Evolutionary conservation across 2,797 vertebrate genomes (phyloP), one percentile per base, ranked within the genome.

Genomic region (Okamejei kenojei): DNA sequence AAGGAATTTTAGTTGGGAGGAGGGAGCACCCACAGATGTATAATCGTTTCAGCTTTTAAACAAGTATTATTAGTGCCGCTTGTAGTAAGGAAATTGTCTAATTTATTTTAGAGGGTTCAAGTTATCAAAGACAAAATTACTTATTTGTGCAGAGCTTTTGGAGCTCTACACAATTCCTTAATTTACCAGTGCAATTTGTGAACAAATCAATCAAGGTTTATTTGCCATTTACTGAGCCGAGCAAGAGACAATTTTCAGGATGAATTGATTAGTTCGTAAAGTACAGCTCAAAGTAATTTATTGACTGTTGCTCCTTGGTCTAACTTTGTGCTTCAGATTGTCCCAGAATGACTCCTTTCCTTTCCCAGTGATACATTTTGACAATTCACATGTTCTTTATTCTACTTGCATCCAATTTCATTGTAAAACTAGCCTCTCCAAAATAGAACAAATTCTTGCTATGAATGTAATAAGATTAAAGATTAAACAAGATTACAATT

Each of bases 201-300:
- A 45, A n/a, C 38, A 7, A 76, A 76, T 92, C 90, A 74, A 54
- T 91, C 71, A 63, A 74, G 71, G 23, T 76, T 54, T 45, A 76
- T 29, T 29, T 45, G 71, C n/a, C 73, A 76, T 54, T 58, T 92
- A 76, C 38, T 73, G 38, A 54, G 90, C 23, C 74, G 71, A 92
- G 38, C 38, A 5, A 74, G 90, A 74, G 38, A 6, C 73, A 92
- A 92, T 76, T 92, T 76, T 54, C 38, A 26, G 45, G 71, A 54
- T 54, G 73, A 54, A 76, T 92, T 76, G 90, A 92, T 76, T 76
- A 45, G 45, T 54, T 92, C 45, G 23, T 58, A 58, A n/a, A 76
- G 26, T 45, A 76, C 90, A n/a, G 21, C 23, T 74, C 90, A 76
- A 11, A 26, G 11, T 92, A 91, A 91, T 91, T 73, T 91, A 74